Evolutionary conservation across 2,113 vertebrate genomes (phyloP).

Genomic region (Todiramphus chloris): DNA sequence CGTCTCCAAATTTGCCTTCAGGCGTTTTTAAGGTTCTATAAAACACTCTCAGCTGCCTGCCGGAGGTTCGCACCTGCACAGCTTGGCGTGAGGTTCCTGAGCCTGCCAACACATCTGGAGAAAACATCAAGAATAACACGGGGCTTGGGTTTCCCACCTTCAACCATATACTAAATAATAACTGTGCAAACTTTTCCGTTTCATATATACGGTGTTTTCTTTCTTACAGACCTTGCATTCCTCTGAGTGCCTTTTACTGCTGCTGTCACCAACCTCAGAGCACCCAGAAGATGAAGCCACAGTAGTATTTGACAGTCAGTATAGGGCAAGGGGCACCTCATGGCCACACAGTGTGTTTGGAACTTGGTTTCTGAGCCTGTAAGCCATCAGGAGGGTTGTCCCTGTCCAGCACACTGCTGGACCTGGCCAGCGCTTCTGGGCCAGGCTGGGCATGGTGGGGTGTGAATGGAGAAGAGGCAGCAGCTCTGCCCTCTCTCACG

Average conservation of each 20-base stretch:
- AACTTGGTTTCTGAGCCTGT: not conserved
- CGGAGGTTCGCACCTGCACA: not conserved
- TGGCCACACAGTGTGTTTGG: accelerated
- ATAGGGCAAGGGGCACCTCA: not conserved
- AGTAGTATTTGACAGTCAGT: not conserved
- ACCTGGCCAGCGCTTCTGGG: not conserved
- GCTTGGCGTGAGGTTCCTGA: not conserved
- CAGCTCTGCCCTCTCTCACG: not conserved
- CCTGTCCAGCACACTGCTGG: not conserved
- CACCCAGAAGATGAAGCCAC: not conserved
- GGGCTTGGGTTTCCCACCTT: not conserved
- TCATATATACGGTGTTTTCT: not conserved
- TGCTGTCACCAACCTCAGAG: accelerated
- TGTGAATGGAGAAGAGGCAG: not conserved
- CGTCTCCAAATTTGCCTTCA: not conserved
- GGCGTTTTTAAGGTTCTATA: not conserved
- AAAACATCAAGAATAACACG: not conserved
- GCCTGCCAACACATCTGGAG: not conserved
- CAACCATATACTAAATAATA: not conserved
- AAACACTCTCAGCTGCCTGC: not conserved
- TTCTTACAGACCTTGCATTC: not conserved
- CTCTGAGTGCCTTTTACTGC: not conserved
- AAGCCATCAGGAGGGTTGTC: not conserved
- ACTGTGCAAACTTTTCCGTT: not conserved
- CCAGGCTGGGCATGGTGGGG: not conserved